Percentiles rank a stretch among this genome's conserved stretches.
These are phyloP conservation scores for Oenanthe oenanthe DNA, from an alignment of 2,113 vertebrate genomes.

Conservation along the genomic window DNA sequence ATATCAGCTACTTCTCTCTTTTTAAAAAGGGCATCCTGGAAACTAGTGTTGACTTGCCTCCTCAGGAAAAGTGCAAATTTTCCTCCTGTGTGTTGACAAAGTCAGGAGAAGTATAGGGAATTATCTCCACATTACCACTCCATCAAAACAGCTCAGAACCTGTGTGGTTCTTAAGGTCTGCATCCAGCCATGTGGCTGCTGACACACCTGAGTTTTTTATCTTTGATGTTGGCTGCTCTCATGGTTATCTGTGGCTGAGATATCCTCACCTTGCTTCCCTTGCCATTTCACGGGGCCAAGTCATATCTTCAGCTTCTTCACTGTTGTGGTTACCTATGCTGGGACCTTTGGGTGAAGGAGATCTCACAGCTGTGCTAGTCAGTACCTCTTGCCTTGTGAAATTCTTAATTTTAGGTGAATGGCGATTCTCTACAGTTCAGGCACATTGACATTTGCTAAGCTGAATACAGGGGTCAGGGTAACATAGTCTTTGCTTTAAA, in stretches of 20 bases:
- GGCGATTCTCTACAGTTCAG: background rate
- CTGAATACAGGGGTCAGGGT: background rate
- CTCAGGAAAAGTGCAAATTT: background rate
- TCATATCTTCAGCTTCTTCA: background rate
- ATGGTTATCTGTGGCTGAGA: background rate
- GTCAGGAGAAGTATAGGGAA: background rate
- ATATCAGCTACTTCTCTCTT: background rate
- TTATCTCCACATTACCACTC: background rate
- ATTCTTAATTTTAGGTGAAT: background rate
- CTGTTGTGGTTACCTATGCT: background rate
- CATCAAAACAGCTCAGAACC: background rate
- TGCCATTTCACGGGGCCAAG: fast-evolving
- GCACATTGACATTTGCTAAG: background rate
- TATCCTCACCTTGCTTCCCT: background rate
- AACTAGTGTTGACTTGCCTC: background rate
- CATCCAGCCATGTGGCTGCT: background rate
- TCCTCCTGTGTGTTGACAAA: background rate
- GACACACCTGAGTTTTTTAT: background rate
- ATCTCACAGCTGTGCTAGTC: background rate
- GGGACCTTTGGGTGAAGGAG: background rate
- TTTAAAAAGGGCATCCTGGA: background rate
- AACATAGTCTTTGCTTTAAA: background rate
- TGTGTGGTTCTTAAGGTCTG: background rate
- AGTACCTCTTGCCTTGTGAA: background rate
- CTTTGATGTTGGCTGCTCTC: background rate